A percentile compares a stretch with the other conserved stretches of the same genome.
Evolutionary conservation across 1,140 invertebrate species (phyloP).

Genomic region (Oryctes rhinoceros): DNA sequence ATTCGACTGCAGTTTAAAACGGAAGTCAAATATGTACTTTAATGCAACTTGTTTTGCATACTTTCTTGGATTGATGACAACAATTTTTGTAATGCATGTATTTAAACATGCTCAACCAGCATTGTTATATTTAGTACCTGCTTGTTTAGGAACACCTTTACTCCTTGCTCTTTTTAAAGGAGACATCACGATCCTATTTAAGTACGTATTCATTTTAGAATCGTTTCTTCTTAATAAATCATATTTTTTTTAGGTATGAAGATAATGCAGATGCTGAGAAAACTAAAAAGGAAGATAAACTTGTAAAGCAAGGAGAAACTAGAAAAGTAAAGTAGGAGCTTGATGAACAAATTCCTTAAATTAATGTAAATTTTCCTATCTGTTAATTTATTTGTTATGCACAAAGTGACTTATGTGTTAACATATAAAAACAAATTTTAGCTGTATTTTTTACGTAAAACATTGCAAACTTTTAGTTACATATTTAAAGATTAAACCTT

Average conservation of each 20-base stretch:
- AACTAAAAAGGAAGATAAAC: conserved; percentile 59
- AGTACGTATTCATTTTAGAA: conserved; percentile 71
- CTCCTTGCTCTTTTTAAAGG: conserved; percentile 88
- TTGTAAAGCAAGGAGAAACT: conserved; percentile 45
- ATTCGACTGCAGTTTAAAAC: conserved; percentile 92
- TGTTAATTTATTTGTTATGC: conserved; percentile 39
- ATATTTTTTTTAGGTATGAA: conserved; percentile 65
- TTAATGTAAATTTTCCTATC: conserved; percentile 5
- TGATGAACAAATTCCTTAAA: not conserved
- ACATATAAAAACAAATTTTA: conserved; percentile 40
- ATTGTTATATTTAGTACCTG: conserved; percentile 95
- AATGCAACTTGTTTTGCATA: conserved; percentile 95
- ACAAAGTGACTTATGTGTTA: conserved; percentile 40
- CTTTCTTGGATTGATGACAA: conserved; percentile 89
- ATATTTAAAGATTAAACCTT: not conserved
- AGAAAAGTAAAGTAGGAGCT: conserved; percentile 47
- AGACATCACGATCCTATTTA: conserved; percentile 89
- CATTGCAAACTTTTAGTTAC: conserved; percentile 1
- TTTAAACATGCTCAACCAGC: conserved; percentile 99
- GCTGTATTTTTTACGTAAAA: conserved; percentile 19
- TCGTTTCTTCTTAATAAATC: conserved; percentile 38
- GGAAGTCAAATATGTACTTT: conserved; percentile 91
- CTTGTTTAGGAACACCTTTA: conserved; percentile 90
- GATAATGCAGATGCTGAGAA: conserved; percentile 68
- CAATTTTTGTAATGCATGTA: conserved; percentile 97